Evolutionary conservation across 2,113 vertebrate species (phyloP).

Genomic region (Sinosuthora webbiana): DNA sequence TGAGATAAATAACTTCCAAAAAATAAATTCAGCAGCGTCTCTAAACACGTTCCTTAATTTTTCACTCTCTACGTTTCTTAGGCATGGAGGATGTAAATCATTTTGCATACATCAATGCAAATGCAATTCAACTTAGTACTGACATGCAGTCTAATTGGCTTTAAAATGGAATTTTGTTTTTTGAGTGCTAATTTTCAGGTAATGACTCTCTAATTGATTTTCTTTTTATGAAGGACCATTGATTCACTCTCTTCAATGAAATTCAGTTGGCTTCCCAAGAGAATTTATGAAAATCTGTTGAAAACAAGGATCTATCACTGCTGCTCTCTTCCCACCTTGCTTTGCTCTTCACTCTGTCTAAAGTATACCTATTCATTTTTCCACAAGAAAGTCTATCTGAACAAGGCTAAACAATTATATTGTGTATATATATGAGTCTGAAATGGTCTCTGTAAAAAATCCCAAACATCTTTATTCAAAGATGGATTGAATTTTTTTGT

Average conservation of each 20-base stretch:
- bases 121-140: constrained; percentile 8
- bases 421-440: background rate
- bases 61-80: background rate
- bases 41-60: background rate
- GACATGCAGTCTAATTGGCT: constrained; percentile 24
- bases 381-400: background rate
- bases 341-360: background rate
- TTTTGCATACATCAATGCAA: constrained; percentile 25
- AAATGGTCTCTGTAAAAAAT: background rate
- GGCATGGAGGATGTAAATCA: background rate
- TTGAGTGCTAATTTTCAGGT: constrained; percentile 51
- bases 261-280: background rate
- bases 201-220: constrained; percentile 58
- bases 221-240: constrained; percentile 23
- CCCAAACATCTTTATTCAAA: background rate
- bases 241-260: constrained; percentile 40
- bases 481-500: background rate
- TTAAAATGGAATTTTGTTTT: constrained; percentile 41
- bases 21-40: background rate
- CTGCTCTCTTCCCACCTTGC: background rate
- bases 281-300: constrained; percentile 27
- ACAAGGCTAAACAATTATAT: background rate
- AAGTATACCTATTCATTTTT: background rate
- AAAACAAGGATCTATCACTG: background rate
- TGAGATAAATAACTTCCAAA: background rate